A percentile compares a stretch with the other conserved stretches of the same genome.
Evolutionary conservation across 2,888 invertebrate genomes (phyloP).

Genomic region (Yponomeuta sedellus): DNA sequence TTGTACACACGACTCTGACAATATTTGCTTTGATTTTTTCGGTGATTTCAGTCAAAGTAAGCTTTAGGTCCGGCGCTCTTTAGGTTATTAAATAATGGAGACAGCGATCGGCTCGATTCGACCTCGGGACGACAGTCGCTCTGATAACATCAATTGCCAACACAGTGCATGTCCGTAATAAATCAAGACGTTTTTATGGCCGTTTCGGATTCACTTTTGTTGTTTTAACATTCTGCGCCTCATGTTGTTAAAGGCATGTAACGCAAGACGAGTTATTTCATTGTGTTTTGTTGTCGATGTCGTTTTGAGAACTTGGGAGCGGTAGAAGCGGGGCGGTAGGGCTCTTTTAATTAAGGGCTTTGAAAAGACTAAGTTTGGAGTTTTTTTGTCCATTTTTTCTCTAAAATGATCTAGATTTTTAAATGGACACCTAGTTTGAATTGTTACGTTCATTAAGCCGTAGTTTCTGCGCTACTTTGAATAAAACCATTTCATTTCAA

Average conservation of each 20-base stretch:
- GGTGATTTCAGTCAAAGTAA: not conserved
- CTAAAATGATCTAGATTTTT: too few relatives aligned
- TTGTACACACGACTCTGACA: not conserved
- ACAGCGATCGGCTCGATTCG: not conserved
- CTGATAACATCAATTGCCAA: constrained; percentile 5
- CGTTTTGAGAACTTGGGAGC: not conserved
- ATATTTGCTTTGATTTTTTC: constrained; percentile 5
- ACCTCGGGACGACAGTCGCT: not conserved
- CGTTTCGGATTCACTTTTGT: constrained; percentile 4
- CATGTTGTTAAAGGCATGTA: not conserved
- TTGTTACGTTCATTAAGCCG: too few relatives aligned
- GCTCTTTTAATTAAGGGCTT: too few relatives aligned
- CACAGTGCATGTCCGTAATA: constrained; percentile 9
- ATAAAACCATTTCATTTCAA: too few relatives aligned
- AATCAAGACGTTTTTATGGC: constrained; percentile 11
- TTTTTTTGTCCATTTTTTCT: too few relatives aligned
- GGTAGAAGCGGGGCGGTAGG: too few relatives aligned
- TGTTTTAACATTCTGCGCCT: constrained; percentile 1
- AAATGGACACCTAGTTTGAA: too few relatives aligned
- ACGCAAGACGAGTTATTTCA: not conserved
- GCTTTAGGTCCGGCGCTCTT: not conserved
- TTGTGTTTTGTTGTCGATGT: constrained; percentile 7
- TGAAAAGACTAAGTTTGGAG: too few relatives aligned
- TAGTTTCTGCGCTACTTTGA: too few relatives aligned
- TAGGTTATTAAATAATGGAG: not conserved